A percentile compares a stretch with the other conserved stretches of the same genome.
Evolutionary conservation across 2,797 vertebrate genomes (phyloP).

Genomic region (Trematomus bernacchii): DNA sequence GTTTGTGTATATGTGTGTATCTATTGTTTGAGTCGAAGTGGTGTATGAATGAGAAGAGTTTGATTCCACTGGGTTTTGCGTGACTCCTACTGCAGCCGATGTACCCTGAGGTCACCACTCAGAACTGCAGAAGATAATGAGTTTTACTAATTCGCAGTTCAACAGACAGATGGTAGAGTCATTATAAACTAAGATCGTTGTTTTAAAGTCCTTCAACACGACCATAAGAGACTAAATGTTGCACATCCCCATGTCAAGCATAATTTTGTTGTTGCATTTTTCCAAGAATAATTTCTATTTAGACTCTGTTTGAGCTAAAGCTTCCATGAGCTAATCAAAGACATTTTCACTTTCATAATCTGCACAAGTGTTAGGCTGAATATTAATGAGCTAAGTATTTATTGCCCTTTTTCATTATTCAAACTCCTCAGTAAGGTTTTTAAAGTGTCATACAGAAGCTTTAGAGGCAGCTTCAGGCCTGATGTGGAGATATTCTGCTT

Average conservation of each 20-base stretch:
- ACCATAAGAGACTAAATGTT: conserved; percentile 3
- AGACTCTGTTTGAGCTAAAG: conserved; percentile 11
- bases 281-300: conserved; percentile 1
- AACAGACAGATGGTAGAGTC: conserved; percentile 53
- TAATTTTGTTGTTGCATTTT: not conserved
- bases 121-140: conserved; percentile 59
- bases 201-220: conserved; percentile 8
- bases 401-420: conserved; percentile 23
- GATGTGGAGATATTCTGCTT: conserved; percentile 41
- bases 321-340: conserved; percentile 12
- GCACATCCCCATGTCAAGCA: not conserved
- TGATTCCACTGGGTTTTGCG: conserved; percentile 32
- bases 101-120: conserved; percentile 51
- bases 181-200: conserved; percentile 18
- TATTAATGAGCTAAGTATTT: conserved; percentile 28
- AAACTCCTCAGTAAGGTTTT: conserved; percentile 9
- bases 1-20: not conserved
- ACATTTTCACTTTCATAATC: conserved; percentile 13
- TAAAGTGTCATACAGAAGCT: conserved; percentile 14
- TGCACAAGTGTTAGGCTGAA: not conserved
- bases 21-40: not conserved
- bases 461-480: conserved; percentile 2
- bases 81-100: conserved; percentile 40
- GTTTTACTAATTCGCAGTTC: conserved; percentile 43
- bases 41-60: conserved; percentile 30